These are phyloP conservation scores for Branchinecta lindahli DNA, from an alignment of 1,140 invertebrate species.

Conservation along the genomic window DNA sequence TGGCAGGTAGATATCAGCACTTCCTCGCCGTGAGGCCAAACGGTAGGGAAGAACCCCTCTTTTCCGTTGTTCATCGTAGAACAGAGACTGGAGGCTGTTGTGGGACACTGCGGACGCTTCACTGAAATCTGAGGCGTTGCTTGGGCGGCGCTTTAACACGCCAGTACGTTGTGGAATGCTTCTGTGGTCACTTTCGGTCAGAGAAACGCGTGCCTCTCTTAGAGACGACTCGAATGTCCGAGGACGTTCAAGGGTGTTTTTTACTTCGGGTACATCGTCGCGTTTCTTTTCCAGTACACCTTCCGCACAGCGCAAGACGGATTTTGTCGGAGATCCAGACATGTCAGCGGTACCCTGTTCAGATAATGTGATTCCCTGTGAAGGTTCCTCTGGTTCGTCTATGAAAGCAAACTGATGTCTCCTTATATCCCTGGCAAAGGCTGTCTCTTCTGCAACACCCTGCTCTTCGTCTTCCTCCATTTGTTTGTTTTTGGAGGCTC, in stretches of 20 bases:
- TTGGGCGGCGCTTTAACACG: background rate
- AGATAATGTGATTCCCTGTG: too few relatives aligned
- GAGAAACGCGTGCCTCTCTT: background rate
- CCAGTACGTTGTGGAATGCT: background rate
- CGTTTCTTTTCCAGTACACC: too few relatives aligned
- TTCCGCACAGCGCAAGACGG: too few relatives aligned
- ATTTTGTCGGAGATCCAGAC: too few relatives aligned
- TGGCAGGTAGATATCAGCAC: background rate
- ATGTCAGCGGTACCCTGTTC: too few relatives aligned
- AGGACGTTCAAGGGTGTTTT: background rate
- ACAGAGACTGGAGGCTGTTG: background rate
- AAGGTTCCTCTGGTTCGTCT: too few relatives aligned
- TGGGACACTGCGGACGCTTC: background rate
- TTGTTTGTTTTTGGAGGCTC: background rate
- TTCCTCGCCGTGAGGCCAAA: background rate
- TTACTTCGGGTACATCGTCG: too few relatives aligned
- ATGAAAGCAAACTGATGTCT: too few relatives aligned
- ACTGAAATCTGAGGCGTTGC: conserved; percentile 2
- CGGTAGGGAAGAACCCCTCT: background rate
- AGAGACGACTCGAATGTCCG: background rate
- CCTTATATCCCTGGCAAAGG: too few relatives aligned
- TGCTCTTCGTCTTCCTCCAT: background rate
- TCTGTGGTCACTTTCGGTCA: conserved; percentile 3
- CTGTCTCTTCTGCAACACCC: too few relatives aligned
- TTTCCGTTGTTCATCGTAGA: background rate